Conservation (phyloP, 37 sponge, comb jelly and placozoan genomes). For the Oopsacas minuta region DNA sequence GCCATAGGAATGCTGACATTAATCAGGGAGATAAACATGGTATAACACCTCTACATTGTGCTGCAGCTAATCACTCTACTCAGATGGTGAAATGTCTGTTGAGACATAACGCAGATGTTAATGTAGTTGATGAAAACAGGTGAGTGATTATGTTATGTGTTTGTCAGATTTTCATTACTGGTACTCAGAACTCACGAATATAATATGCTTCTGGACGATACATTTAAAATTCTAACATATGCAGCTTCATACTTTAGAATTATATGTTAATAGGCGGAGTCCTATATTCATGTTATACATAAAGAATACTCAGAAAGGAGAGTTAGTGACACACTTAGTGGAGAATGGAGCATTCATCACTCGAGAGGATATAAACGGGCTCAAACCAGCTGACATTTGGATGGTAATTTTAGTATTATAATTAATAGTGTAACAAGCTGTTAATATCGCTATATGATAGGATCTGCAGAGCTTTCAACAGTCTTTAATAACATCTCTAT, state of each 20-base stretch:
- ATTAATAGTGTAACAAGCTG: neutral
- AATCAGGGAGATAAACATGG: neutral
- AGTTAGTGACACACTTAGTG: neutral
- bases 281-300: neutral
- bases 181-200: no score
- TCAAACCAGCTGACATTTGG: neutral
- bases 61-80: neutral
- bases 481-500: neutral
- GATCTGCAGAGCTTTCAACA: slow-evolving; percentile 12
- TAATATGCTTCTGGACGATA: no score
- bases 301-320: neutral
- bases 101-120: neutral
- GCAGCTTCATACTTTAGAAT: no score
- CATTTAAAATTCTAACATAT: no score
- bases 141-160: neutral
- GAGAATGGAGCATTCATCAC: neutral
- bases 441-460: neutral
- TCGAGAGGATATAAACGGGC: neutral
- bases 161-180: no score
- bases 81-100: slow-evolving; percentile 1
- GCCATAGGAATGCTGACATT: neutral
- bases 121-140: neutral
- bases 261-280: neutral
- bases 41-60: neutral
- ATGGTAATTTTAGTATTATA: neutral